These are phyloP conservation scores for Dryobota labecula DNA, from an alignment of 2,888 invertebrate species.

Conservation along the genomic window DNA sequence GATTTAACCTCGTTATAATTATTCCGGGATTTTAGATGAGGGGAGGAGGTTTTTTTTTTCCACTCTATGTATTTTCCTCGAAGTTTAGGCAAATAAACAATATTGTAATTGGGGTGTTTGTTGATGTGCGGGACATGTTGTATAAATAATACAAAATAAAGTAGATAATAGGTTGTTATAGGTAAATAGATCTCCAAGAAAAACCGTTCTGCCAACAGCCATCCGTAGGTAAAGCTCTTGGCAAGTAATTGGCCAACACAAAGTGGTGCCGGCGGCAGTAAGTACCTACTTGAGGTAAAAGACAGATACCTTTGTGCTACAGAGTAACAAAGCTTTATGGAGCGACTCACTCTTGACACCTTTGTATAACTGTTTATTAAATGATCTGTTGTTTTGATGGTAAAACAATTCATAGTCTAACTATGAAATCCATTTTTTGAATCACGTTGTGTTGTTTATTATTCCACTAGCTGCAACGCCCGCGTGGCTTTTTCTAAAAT, in stretches of 20 bases:
- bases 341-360: conserved; percentile 32
- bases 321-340: conserved; percentile 22
- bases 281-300: conserved; percentile 15
- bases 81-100: too few species aligned
- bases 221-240: not conserved
- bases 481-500: too few species aligned
- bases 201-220: not conserved
- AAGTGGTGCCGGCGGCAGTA: conserved; percentile 51
- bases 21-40: too few species aligned
- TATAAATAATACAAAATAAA: not conserved
- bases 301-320: conserved; percentile 18
- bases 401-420: not conserved
- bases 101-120: too few species aligned
- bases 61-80: too few species aligned
- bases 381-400: conserved; percentile 11
- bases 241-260: conserved; percentile 43
- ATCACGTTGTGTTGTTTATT: not conserved
- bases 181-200: not conserved
- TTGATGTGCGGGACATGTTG: too few species aligned
- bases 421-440: not conserved
- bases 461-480: too few species aligned
- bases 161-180: not conserved
- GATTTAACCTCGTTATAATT: too few species aligned
- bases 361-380: conserved; percentile 37
- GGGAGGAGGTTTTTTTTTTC: too few species aligned